These are phyloP conservation scores for Plumapathes pennacea DNA, from an alignment of 92 coral and sea anemone species.

Conservation along the genomic window DNA sequence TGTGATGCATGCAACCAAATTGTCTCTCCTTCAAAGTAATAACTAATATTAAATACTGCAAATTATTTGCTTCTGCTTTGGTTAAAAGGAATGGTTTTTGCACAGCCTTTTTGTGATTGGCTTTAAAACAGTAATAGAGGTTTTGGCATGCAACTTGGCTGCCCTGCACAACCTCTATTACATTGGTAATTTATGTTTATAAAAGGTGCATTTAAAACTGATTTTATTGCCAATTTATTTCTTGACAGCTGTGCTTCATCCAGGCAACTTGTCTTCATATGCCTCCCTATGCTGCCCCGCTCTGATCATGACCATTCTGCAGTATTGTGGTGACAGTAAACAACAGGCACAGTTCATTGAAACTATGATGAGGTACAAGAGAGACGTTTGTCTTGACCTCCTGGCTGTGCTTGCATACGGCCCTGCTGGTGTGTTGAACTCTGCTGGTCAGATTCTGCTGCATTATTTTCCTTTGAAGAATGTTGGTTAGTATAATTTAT, in stretches of 20 bases:
- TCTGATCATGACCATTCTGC: conserved; percentile 82
- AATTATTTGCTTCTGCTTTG: neutral
- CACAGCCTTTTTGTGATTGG: too few species aligned
- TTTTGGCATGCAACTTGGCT: too few species aligned
- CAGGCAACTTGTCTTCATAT: too few species aligned
- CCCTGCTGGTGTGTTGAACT: conserved; percentile 86
- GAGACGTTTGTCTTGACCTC: conserved; percentile 87
- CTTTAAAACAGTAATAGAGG: too few species aligned
- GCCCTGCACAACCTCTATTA: too few species aligned
- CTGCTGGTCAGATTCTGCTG: conserved; percentile 88
- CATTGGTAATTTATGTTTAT: too few species aligned
- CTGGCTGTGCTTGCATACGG: conserved; percentile 97
- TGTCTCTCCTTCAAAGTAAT: too few species aligned
- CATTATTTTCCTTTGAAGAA: conserved; percentile 88
- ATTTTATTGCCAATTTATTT: too few species aligned
- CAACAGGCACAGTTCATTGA: conserved; percentile 97
- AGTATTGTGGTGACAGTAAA: conserved; percentile 91
- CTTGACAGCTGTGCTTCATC: too few species aligned
- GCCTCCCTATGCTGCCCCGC: conserved; percentile 85
- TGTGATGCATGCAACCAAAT: neutral
- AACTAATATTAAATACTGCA: neutral
- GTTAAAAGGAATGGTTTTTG: neutral
- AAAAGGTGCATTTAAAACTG: too few species aligned
- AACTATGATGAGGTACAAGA: conserved; percentile 89
- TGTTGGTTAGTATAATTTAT: conserved; percentile 56